phyloP scores from a whole-genome alignment of 2,113 vertebrate species.

The Campylomormyrus tamandua region DNA sequence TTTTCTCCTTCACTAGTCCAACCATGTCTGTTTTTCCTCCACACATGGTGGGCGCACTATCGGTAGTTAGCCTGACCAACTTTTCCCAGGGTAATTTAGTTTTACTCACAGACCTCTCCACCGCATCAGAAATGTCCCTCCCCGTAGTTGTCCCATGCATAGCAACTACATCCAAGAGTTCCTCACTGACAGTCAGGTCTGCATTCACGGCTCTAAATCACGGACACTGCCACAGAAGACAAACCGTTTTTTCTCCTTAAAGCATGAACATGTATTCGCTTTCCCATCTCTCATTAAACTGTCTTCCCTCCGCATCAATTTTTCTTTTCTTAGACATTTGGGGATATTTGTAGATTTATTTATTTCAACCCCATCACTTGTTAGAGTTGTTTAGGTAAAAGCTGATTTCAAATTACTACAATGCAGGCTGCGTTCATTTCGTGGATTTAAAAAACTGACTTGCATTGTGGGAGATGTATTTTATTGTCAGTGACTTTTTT shows the following conservation, averaged over 20 bases:
- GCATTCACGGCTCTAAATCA: slow-evolving; percentile 26
- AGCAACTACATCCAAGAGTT: slow-evolving; percentile 26
- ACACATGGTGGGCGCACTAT: slow-evolving; percentile 21
- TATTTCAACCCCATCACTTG: neutral
- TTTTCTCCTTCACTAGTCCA: slow-evolving; percentile 38
- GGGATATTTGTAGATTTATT: neutral
- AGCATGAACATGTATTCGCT: slow-evolving; percentile 25
- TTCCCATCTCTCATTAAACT: slow-evolving; percentile 14
- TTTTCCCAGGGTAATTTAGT: slow-evolving; percentile 34
- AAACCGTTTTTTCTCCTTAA: neutral
- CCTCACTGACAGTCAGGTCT: slow-evolving; percentile 27
- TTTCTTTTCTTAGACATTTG: slow-evolving; percentile 22
- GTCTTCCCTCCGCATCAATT: slow-evolving; percentile 17
- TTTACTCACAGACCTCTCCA: slow-evolving; percentile 35
- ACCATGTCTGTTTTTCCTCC: slow-evolving; percentile 25
- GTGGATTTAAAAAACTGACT: too few relatives aligned
- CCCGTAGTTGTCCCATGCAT: slow-evolving; percentile 29
- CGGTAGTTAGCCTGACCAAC: slow-evolving; percentile 30
- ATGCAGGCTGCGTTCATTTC: neutral
- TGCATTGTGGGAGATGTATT: slow-evolving; percentile 8
- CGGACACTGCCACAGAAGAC: neutral
- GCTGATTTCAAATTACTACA: neutral
- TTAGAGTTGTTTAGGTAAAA: too few relatives aligned
- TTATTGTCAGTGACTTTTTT: neutral
- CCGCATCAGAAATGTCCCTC: slow-evolving; percentile 26